These are phyloP conservation scores for Ericerus pela DNA, from an alignment of 1,140 invertebrate species.

Conservation along the genomic window DNA sequence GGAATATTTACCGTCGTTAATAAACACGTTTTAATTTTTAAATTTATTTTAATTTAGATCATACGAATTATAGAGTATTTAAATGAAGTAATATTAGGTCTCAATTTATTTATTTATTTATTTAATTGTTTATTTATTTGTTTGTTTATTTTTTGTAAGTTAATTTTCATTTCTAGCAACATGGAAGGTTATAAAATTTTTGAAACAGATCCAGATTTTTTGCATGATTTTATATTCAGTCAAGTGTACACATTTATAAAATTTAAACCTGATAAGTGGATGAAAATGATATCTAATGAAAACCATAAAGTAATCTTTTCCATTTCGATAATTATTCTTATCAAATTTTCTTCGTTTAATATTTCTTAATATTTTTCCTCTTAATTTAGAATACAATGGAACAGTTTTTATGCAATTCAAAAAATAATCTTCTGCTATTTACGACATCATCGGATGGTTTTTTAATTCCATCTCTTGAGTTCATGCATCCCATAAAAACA, in stretches of 20 bases:
- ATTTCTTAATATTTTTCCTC: neutral
- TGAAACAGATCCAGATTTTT: neutral
- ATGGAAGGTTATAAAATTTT: too few species aligned
- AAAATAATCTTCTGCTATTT: neutral
- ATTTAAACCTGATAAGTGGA: neutral
- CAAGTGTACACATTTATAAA: neutral
- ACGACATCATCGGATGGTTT: neutral
- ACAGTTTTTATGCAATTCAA: neutral
- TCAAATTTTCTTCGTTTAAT: neutral
- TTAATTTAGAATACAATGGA: neutral
- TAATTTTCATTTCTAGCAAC: too few species aligned
- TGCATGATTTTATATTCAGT: neutral
- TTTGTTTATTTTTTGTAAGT: too few species aligned
- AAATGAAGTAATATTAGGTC: too few species aligned
- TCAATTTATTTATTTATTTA: too few species aligned
- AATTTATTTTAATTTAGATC: too few species aligned
- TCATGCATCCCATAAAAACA: neutral
- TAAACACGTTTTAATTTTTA: too few species aligned
- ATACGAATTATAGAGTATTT: too few species aligned
- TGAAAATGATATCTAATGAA: constrained; percentile 2
- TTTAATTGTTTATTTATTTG: too few species aligned
- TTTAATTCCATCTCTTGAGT: neutral
- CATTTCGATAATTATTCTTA: neutral
- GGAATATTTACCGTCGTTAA: too few species aligned
- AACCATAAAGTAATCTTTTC: neutral